Percentiles rank a stretch among this genome's conserved stretches.
phyloP scores from a whole-genome alignment of 1,140 invertebrate genomes.

The Polypedilum pembai region DNA sequence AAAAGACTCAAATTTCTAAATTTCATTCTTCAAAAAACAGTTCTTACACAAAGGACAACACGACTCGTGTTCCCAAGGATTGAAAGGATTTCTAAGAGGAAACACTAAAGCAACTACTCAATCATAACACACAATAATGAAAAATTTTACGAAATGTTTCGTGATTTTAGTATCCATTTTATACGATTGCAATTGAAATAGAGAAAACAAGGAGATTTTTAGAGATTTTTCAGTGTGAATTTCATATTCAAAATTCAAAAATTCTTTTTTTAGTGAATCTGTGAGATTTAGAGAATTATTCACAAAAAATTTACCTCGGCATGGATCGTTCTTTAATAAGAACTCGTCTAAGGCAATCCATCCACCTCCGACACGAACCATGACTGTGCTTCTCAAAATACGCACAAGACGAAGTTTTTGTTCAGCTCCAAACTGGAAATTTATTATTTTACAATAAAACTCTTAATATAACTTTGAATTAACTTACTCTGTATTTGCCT shows the following conservation, averaged over 20 bases:
- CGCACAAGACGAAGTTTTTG: conserved; percentile 95
- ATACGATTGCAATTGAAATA: no score
- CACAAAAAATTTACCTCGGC: conserved; percentile 78
- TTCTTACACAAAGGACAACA: conserved; percentile 72
- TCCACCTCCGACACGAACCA: conserved; percentile 98
- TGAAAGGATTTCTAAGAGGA: conserved; percentile 71
- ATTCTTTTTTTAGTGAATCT: neutral
- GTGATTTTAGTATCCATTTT: no score
- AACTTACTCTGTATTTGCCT: conserved; percentile 60
- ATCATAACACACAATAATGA: conserved; percentile 5
- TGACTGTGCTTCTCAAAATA: conserved; percentile 96
- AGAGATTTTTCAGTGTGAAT: neutral
- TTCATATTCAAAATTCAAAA: conserved; percentile 8
- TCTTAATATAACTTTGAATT: no score
- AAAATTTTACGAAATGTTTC: neutral
- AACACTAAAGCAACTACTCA: conserved; percentile 58
- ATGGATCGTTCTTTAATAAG: conserved; percentile 98
- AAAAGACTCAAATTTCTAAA: neutral
- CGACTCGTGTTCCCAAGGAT: conserved; percentile 77
- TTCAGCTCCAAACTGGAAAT: conserved; percentile 89
- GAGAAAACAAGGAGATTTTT: neutral
- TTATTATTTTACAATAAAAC: neutral
- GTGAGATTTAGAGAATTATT: neutral
- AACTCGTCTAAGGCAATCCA: conserved; percentile 99
- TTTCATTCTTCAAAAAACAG: no score